Base-by-base conservation (phyloP, 1,140 invertebrate genomes). In the Dreissena rostriformis region DNA sequence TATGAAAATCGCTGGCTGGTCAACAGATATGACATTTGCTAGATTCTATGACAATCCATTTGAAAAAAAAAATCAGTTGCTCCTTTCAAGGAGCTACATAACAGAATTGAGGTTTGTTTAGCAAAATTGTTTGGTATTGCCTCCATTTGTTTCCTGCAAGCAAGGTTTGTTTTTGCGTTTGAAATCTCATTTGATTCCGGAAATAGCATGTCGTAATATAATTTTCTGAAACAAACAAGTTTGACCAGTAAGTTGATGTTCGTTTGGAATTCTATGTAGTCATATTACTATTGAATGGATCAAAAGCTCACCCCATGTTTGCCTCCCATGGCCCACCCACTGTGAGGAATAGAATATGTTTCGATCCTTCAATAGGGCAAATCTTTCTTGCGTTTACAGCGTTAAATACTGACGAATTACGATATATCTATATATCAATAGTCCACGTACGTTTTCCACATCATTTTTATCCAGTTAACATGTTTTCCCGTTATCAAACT, bases 11-110 rank as follows among this genome's bases (percentile, higher is more conserved):
- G 61, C 75, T 67, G 75, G 75, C 4, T 78, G 75, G 75, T 49
- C 75, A n/a, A 70, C 28, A 63, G 77, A 55, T 24, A 55, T 12
- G 26, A 70, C 67, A 12, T 80, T 80, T 68, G 65, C 63, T 57
- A 39, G 52, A 57, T 80, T 39, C 49, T 80, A 80, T 70, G 51
- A 80, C 52, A 80, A 80, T 24, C 66, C 77, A 14, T 15, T 80
- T 6, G 12, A 80, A 10, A 17, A n/a, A 11, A 15, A 28, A 77
- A 11, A 77, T n/a, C 49, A 22, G 72, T 53, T 24, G n/a, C 28
- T 49, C 72, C 8, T 49, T 74, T 53, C 52, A 53, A 15, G 12
- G 17, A 0, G 53, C 55, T 74, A 17, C 24, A 53, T n/a, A 24
- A 74, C 53, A 28, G 49, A 55, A 4, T 53, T 22, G 26, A 53